These are phyloP conservation scores for Clunio marinus DNA, from an alignment of 2,888 invertebrate species.

Conservation along the genomic window DNA sequence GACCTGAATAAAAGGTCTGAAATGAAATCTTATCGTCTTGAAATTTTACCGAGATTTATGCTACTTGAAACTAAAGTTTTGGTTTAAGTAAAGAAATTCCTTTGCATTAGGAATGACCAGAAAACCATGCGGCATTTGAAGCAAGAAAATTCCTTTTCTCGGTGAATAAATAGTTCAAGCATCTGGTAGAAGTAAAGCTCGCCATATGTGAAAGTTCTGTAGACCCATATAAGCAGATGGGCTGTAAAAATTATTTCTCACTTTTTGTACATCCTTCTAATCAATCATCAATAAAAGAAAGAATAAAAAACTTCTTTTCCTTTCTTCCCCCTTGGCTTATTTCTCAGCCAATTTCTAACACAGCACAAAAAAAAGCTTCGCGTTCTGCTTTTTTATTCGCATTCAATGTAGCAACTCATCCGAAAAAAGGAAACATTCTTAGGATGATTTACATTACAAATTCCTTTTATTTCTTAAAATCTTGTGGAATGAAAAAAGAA, in stretches of 20 bases:
- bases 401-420: background rate
- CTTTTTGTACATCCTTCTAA: slow-evolving; percentile 6
- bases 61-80: background rate
- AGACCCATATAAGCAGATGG: background rate
- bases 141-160: background rate
- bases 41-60: slow-evolving; percentile 21
- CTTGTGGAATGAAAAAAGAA: too few species aligned
- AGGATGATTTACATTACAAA: slow-evolving; percentile 7
- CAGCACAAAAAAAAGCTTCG: background rate
- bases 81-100: background rate
- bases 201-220: background rate
- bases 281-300: slow-evolving; percentile 20
- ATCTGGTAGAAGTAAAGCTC: background rate
- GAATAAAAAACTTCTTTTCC: background rate
- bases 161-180: background rate
- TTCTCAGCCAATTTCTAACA: slow-evolving; percentile 9
- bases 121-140: slow-evolving; percentile 9
- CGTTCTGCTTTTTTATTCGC: background rate
- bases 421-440: background rate
- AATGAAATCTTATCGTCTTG: background rate
- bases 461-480: too few species aligned
- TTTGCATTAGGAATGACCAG: slow-evolving; percentile 21
- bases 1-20: slow-evolving; percentile 14
- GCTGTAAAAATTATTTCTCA: background rate
- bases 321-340: background rate